A percentile compares a stretch with the other conserved stretches of the same genome.
These are phyloP conservation scores for Tyto alba DNA, from an alignment of 2,113 vertebrate genomes.

Conservation along the genomic window DNA sequence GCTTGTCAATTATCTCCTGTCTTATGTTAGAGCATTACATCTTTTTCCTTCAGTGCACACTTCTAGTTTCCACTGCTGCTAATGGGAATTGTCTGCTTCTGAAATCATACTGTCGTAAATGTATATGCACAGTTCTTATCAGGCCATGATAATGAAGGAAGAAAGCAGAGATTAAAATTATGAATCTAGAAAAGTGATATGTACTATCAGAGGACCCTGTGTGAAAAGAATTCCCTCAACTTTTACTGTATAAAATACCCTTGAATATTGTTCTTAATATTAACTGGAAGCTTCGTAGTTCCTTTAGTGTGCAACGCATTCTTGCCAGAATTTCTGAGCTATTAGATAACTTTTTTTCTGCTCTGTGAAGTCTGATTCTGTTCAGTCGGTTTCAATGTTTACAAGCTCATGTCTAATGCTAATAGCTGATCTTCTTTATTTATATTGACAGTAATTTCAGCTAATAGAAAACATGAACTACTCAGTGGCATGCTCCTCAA, in stretches of 20 bases:
- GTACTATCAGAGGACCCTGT: not conserved
- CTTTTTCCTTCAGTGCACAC: not conserved
- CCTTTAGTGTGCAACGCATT: not conserved
- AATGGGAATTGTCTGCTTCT: not conserved
- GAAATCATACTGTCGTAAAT: not conserved
- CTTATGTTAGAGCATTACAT: not conserved
- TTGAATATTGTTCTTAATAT: not conserved
- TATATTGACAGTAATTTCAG: conserved; percentile 49
- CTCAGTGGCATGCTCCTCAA: not conserved
- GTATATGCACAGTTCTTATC: not conserved
- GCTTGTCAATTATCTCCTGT: not conserved
- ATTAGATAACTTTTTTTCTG: not conserved
- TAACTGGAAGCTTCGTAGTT: not conserved
- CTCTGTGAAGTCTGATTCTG: not conserved
- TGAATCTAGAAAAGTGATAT: not conserved
- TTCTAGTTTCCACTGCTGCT: not conserved
- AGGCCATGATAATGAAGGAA: not conserved
- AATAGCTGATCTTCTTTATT: conserved; percentile 9
- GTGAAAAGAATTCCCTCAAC: not conserved
- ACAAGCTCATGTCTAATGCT: not conserved
- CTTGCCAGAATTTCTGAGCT: not conserved
- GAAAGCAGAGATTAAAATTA: not conserved
- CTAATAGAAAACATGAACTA: conserved; percentile 26
- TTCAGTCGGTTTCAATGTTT: not conserved
- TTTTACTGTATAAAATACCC: not conserved